These are phyloP conservation scores for Sphaeramia orbicularis DNA, from an alignment of 2,797 vertebrate genomes.

Conservation along the genomic window DNA sequence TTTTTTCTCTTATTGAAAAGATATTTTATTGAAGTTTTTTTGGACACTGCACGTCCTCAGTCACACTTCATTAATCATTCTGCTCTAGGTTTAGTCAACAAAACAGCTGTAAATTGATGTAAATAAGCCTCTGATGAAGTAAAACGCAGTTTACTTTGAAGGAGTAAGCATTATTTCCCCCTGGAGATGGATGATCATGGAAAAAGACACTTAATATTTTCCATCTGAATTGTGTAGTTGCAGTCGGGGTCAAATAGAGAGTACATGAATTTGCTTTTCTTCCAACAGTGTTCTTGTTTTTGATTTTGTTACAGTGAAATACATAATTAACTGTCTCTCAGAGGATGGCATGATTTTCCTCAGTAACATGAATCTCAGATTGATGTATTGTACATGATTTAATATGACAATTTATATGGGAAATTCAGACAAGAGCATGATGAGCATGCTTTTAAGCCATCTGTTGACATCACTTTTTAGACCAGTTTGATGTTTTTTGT, in stretches of 20 bases:
- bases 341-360: too few species aligned
- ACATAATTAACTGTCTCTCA: too few species aligned
- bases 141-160: background rate
- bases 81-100: background rate
- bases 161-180: background rate
- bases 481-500: constrained; percentile 25
- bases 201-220: too few species aligned
- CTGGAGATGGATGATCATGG: too few species aligned
- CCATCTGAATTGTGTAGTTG: too few species aligned
- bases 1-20: too few species aligned
- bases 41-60: background rate
- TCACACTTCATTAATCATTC: background rate
- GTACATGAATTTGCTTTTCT: too few species aligned
- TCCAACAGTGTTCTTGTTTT: too few species aligned
- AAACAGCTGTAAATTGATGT: background rate
- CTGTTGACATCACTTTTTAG: constrained; percentile 10
- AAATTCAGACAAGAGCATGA: background rate
- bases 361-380: background rate
- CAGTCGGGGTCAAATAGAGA: too few species aligned
- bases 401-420: background rate
- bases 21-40: background rate
- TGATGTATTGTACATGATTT: background rate
- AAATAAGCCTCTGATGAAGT: background rate
- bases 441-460: background rate
- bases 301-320: too few species aligned